Evolutionary conservation across 2,797 vertebrate genomes (phyloP).

Genomic region (Sandelia bainsii): DNA sequence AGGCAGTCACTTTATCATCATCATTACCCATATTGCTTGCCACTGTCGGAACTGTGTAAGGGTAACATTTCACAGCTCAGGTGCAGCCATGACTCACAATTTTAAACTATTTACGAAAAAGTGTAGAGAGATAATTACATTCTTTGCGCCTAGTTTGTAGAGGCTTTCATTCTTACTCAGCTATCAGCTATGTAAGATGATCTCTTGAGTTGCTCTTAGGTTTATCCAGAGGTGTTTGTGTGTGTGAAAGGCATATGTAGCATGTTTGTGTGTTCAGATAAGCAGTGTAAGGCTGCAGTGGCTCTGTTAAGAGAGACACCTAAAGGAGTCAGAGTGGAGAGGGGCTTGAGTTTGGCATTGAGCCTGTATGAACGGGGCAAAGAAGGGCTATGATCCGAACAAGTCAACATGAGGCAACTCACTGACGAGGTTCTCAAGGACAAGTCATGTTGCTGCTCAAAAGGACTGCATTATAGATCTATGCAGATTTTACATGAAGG

Average conservation of each 20-base stretch:
- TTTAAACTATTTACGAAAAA: no score
- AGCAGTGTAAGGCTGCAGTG: slow-evolving; percentile 17
- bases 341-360: slow-evolving; percentile 6
- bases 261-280: slow-evolving; percentile 32
- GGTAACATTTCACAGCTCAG: no score
- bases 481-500: slow-evolving; percentile 40
- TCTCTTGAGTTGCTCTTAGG: slow-evolving; percentile 10
- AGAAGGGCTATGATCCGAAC: slow-evolving; percentile 15
- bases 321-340: slow-evolving; percentile 23
- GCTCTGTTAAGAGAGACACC: slow-evolving; percentile 7
- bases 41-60: no score
- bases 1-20: no score
- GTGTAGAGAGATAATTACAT: no score
- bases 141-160: no score
- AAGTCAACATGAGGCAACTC: slow-evolving; percentile 25
- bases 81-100: no score
- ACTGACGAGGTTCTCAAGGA: slow-evolving; percentile 29
- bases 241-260: slow-evolving; percentile 2
- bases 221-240: slow-evolving; percentile 1
- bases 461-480: slow-evolving; percentile 31
- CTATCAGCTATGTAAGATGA: slow-evolving; percentile 1
- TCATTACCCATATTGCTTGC: no score
- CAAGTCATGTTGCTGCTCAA: slow-evolving; percentile 34
- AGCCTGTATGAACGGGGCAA: slow-evolving; percentile 29
- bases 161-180: not conserved